Evolutionary conservation across 1,140 invertebrate genomes (phyloP), one percentile per base, ranked within the genome.

Genomic region (Drosophila grimshawi): DNA sequence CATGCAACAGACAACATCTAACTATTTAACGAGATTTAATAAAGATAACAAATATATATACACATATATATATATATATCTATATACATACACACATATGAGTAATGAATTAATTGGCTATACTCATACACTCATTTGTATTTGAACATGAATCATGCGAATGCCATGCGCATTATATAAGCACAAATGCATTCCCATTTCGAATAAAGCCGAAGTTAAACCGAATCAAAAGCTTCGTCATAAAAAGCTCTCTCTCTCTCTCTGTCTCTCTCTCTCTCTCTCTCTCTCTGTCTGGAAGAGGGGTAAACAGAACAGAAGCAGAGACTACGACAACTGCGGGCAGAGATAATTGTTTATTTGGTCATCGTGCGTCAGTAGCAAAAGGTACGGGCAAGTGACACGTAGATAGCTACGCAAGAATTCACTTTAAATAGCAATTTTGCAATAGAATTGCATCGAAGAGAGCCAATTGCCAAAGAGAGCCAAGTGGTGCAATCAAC

Each of bases 21-120:
- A 61, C 71, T 76, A 80, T 83, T 83, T 85, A 86, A 86, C 79
- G 75, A 88, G 83, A 79, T 86, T 86, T 78, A 86, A 88, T 88
- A 86, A 86, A 85, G 81, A 71, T 83, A 80, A 69, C 70, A 74
- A 60, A 48, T 72, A 76, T 76, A 76, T 59, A 80, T 53, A 80
- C 27, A 30, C 10, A 37, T 27, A 39, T 37, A 53, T 45, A 65
- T 43, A 33, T 30, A 43, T 35, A 51, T 10, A 46, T 3, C 27
- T 4, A 61, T 3, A 45, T 8, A 61, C 10, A 5, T 29, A 6
- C 7, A 43, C 2, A 10, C 39, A 41, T 45, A 35, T 65, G 53
- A 57, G 30, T 57, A 49, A 57, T 57, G 43, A 35, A 37, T 68
- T 57, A 68, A 68, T 68, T 61, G 30, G 51, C 51, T 11, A 33